These are phyloP conservation scores for Sebastes schlegelii DNA, from an alignment of 2,113 vertebrate genomes.

Conservation along the genomic window DNA sequence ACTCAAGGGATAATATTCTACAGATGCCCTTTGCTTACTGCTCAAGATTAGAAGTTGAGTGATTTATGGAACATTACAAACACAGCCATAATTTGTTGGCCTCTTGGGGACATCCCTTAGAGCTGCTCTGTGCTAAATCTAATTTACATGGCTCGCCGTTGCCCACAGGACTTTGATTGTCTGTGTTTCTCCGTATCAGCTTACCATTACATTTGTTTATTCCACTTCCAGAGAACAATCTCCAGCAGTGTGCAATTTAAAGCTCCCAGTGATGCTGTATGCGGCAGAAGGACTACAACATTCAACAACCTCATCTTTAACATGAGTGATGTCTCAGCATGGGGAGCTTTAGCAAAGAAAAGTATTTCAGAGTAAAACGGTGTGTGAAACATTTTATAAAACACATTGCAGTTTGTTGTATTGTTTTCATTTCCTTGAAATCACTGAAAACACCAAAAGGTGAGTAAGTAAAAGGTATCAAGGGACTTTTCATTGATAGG, in stretches of 20 bases:
- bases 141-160: conserved; percentile 29
- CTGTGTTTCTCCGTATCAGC: conserved; percentile 14
- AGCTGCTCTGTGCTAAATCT: conserved; percentile 34
- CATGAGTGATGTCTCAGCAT: conserved; percentile 5
- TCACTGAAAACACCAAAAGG: not conserved
- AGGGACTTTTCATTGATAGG: not conserved
- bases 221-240: conserved; percentile 3
- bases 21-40: conserved; percentile 52
- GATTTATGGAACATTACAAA: conserved; percentile 44
- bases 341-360: not conserved
- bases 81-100: conserved; percentile 17
- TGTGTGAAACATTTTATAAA: not conserved
- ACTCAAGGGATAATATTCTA: conserved; percentile 51
- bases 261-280: conserved; percentile 16
- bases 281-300: not conserved
- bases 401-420: not conserved
- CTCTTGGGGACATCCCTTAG: conserved; percentile 5
- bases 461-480: no score
- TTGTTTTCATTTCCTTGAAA: not conserved
- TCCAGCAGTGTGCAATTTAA: not conserved
- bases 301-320: not conserved
- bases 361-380: not conserved
- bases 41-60: conserved; percentile 54
- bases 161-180: conserved; percentile 32
- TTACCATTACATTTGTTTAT: conserved; percentile 39